These are phyloP conservation scores for Microcebus griseorufus DNA, from an alignment of 2,113 vertebrate species.

Conservation along the genomic window DNA sequence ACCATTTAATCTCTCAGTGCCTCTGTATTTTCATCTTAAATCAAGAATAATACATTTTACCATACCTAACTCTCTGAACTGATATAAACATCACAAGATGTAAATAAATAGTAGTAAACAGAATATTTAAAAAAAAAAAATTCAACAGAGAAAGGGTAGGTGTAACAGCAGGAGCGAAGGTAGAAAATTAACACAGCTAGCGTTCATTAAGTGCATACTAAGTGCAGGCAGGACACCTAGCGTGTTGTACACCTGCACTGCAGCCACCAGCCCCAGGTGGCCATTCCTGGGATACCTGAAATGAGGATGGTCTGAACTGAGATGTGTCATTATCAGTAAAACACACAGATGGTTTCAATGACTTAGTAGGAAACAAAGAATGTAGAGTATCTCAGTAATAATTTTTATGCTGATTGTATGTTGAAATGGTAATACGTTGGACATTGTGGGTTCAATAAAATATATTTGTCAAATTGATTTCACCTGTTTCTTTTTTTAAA, in stretches of 20 bases:
- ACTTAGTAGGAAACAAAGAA: background rate
- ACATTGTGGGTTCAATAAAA: background rate
- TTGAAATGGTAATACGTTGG: background rate
- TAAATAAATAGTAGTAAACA: background rate
- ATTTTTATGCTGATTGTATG: background rate
- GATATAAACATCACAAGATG: background rate
- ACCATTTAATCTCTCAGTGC: background rate
- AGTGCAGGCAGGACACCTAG: background rate
- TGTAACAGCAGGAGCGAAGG: background rate
- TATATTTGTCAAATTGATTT: background rate
- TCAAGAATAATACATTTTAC: background rate
- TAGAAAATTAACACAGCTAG: background rate
- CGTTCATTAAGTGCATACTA: background rate
- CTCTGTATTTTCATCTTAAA: background rate
- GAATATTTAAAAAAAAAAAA: background rate
- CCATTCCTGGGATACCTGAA: background rate
- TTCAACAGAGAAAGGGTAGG: background rate
- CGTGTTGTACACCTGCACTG: fast-evolving
- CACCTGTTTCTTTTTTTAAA: background rate
- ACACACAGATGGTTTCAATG: background rate
- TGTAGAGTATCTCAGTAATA: background rate
- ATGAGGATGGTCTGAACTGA: background rate
- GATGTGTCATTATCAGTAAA: background rate
- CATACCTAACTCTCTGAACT: background rate
- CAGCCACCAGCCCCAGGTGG: background rate